Percentiles rank a stretch among this genome's conserved stretches.
These are phyloP conservation scores for Tragulus kanchil DNA, from an alignment of 2,113 vertebrate species.

Conservation along the genomic window DNA sequence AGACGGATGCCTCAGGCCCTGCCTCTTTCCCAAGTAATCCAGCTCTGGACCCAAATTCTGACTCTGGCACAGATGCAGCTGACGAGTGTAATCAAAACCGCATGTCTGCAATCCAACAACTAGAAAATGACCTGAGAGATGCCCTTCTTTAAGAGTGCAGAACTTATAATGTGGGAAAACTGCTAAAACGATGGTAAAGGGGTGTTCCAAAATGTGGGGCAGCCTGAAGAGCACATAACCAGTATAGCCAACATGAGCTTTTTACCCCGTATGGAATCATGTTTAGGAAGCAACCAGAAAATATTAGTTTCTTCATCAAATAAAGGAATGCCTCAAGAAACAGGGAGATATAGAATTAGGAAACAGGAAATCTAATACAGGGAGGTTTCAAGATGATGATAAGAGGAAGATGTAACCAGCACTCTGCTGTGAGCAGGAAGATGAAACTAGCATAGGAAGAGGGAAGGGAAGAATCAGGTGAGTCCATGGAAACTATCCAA, in stretches of 20 bases:
- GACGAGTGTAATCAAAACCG: background rate
- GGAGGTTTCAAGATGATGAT: background rate
- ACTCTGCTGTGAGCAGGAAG: background rate
- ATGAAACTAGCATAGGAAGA: background rate
- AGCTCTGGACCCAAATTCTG: background rate
- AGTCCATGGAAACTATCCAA: background rate
- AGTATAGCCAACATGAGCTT: background rate
- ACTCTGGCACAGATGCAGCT: background rate
- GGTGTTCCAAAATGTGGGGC: background rate
- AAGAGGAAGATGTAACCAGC: background rate
- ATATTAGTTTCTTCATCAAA: constrained; percentile 37
- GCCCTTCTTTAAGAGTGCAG: background rate
- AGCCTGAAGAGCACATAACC: background rate
- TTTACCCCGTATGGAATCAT: background rate
- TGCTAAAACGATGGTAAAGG: background rate
- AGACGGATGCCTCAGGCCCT: background rate
- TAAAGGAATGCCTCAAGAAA: background rate
- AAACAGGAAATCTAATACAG: background rate
- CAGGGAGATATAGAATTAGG: background rate
- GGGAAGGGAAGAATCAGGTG: background rate
- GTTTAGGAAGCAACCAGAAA: background rate
- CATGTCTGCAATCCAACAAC: background rate
- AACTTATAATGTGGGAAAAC: background rate
- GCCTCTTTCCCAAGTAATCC: background rate
- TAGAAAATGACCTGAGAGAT: background rate